Evolutionary conservation across 2,888 invertebrate species (phyloP), one percentile per base, ranked within the genome.

Genomic region (Plutella xylostella): DNA sequence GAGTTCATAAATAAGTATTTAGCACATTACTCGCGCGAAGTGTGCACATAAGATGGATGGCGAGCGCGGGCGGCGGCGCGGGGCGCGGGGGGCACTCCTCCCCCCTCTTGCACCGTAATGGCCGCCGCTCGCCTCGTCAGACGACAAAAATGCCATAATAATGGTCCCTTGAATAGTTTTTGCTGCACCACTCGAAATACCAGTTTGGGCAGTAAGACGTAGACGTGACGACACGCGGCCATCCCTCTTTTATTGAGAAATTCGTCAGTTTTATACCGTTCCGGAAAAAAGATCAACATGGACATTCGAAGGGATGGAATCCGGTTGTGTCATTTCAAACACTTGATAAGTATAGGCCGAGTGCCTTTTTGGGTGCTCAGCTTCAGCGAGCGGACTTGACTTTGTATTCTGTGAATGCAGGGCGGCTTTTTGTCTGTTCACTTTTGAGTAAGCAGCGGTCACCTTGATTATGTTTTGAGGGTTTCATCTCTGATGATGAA

Each of bases 81-180:
- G 51, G 52, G 58, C 53, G 54, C 53, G 49, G 47, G 47, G 47
- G 43, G 48, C 52, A 57, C 55, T 57, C 61, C 58, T 51, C 60
- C 65, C 68, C 45, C 67, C 64, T 55, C 53, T 61, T 58, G 60
- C 65, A 51, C 64, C 60, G 66, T 75, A 75, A 83, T 77, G 82
- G 82, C 78, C 75, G 78, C 75, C 70, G 73, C 71, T 70, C 68
- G 68, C 72, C 76, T 77, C 71, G 77, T 78, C 80, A 84, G 80
- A 80, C 82, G 85, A 84, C 84, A 85, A 85, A 85, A 84, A 84
- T 84, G 85, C 84, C 77, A 84, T 84, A 78, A 82, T 82, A 80
- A 83, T 82, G 82, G 75, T 63, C 70, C 74, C 74, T 5, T 67
- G 74, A 82, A 80, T 77, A 76, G 77, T 83, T 82, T 82, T 83